Evolutionary conservation across 2,888 invertebrate genomes (phyloP), one percentile per base, ranked within the genome.

Genomic region (Odontothrips loti): DNA sequence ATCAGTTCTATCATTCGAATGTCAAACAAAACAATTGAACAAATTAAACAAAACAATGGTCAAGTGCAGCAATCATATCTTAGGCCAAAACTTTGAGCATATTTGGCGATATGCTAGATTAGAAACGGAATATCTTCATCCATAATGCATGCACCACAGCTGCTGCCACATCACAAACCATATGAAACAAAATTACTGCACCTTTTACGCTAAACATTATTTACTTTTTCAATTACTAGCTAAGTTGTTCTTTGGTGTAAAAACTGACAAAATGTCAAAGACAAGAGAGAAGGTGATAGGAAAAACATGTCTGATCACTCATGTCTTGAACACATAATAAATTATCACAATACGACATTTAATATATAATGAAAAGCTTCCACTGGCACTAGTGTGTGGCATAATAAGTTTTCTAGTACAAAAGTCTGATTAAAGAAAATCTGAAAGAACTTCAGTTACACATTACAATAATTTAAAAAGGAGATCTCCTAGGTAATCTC

Each of bases 201-300:
- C 68, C 23, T 75, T 75, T 10, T 27, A 75, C 68, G 11, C 6
- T 58, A 12, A 75, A 75, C 27, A 75, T 27, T 75, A 75, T 75
- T 23, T 75, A 27, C 68, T 75, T 75, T 23, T n/a, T 75, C 34
- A 75, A 27, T 12, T 23, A 75, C 68, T 75, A 68, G 3, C 68
- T 68, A 75, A 27, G 23, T 75, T 12, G 8, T 75, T 75, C 68
- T 75, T 75, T 75, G 68, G 68, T 75, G 68, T 75, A 75, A 75
- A 75, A 27, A 27, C 68, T 75, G 68, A 75, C 68, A 75, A 75
- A 75, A 75, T 75, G 68, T 75, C 68, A 75, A 75, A 75, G 68
- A 75, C 68, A 75, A 27, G 23, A 23, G 23, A 27, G 23, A 75
- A 75, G 12, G 23, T 23, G 23, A 12, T 27, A 27, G 23, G 23